These are phyloP conservation scores for Octopus bimaculoides DNA, from an alignment of 1,140 invertebrate species.

Conservation along the genomic window DNA sequence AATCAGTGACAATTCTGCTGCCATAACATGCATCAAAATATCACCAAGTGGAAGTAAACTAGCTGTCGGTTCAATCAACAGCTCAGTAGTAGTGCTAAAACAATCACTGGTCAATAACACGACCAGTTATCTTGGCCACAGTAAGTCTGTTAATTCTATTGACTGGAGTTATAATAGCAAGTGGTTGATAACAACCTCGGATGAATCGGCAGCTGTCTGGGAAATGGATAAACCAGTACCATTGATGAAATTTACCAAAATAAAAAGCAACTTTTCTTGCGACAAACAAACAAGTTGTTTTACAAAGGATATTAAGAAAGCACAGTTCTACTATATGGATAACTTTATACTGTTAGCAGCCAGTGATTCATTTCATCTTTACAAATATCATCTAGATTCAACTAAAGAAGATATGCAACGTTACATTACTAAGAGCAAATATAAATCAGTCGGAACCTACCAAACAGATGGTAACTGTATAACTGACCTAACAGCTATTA, in stretches of 20 bases:
- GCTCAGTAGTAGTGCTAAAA: background rate
- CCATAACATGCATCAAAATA: conserved; percentile 4
- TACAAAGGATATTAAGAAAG: conserved; percentile 46
- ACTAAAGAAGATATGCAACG: conserved; percentile 53
- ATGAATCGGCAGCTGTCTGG: conserved; percentile 50
- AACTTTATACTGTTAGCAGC: conserved; percentile 54
- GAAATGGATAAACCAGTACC: conserved; percentile 37
- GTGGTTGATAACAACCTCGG: conserved; percentile 48
- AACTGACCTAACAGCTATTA: conserved; percentile 50
- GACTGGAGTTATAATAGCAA: conserved; percentile 45
- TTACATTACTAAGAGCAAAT: conserved; percentile 45
- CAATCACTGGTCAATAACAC: conserved; percentile 10
- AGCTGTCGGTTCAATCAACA: background rate
- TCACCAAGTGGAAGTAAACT: background rate
- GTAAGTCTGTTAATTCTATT: conserved; percentile 36
- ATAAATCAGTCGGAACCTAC: conserved; percentile 51
- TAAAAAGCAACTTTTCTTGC: conserved; percentile 28
- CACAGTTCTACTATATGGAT: conserved; percentile 59
- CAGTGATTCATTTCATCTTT: conserved; percentile 50
- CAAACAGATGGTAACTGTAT: conserved; percentile 44
- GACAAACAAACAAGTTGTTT: conserved; percentile 38
- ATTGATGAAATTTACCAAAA: conserved; percentile 38
- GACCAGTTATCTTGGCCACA: conserved; percentile 39
- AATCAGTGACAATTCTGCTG: background rate
- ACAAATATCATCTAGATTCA: conserved; percentile 54